Evolutionary conservation across 1,140 invertebrate species (phyloP), one percentile per base, ranked within the genome.

Genomic region (Rhyzopertha dominica): DNA sequence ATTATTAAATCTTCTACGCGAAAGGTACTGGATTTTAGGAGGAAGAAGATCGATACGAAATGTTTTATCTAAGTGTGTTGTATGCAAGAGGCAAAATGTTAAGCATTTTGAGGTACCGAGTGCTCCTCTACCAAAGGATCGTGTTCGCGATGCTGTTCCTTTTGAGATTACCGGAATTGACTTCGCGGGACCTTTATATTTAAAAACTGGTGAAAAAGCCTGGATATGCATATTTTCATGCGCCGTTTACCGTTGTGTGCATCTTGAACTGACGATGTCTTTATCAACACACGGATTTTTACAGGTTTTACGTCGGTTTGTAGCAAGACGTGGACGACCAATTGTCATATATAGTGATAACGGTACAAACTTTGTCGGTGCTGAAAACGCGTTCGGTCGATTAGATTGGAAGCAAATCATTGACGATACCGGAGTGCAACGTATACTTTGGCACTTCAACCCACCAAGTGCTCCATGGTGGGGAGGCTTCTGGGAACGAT

Each of bases 401-500:
- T n/a, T 65, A n/a, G 53, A 67, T 44, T 67, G 61, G 59, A 31
- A 49, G 10, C 14, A 30, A 22, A 50, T 62, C 5, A 13, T 14
- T 5, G 49, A 41, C 18, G 38, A 56, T 8, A 56, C 41, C 28
- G 12, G 45, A 3, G 49, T 35, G 1, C 22, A 48, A 40, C 28
- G 51, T 28, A 71, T 69, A 18, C 29, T 56, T 8, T 70, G 66
- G 63, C 53, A 57, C 12, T 70, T 71, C 50, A 68, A 65, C 50
- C 65, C 65, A 2, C 65, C 68, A 8, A 43, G 50, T 7, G 59
- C 66, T 12, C 38, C 66, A 2, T 68, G 63, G 62, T 66, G 62
- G 59, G 63, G 67, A 32, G 38, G 68, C 2, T 68, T 59, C 58
- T 66, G 63, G 61, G 63, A 68, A 38, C 41, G 68, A 8, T 19